Evolutionary conservation across 1,140 invertebrate species (phyloP).

Genomic region (Aricia agestis): DNA sequence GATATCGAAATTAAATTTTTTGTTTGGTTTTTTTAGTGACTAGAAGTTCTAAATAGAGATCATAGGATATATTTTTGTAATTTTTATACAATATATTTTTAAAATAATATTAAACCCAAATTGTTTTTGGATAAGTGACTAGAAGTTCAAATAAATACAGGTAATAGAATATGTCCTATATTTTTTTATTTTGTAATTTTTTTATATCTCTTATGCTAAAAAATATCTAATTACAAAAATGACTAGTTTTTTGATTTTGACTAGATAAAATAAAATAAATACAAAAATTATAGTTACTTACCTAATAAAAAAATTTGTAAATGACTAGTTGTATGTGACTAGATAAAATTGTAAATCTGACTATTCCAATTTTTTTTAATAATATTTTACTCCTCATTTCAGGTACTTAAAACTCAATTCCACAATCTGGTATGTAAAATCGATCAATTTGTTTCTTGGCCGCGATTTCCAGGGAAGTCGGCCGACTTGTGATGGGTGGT

Average conservation of each 20-base stretch:
- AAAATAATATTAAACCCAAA: no score
- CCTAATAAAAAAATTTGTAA: background rate
- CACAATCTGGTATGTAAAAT: background rate
- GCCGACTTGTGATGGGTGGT: constrained; percentile 28
- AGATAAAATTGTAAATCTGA: no score
- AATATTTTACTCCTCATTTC: background rate
- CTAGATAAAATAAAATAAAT: background rate
- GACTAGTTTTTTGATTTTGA: background rate
- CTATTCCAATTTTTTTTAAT: background rate
- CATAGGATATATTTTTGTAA: no score
- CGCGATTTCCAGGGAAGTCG: background rate
- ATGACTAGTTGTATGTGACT: background rate
- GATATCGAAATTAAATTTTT: no score
- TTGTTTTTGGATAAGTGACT: no score
- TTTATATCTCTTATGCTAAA: no score
- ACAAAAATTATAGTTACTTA: background rate
- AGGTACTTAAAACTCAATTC: constrained; percentile 1
- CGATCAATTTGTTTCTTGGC: background rate
- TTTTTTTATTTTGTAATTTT: no score
- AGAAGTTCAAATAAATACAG: no score
- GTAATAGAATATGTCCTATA: no score
- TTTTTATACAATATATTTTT: no score
- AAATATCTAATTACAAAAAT: background rate
- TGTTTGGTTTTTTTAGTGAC: no score
- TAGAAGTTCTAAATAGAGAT: no score